These are phyloP conservation scores for Istiophorus platypterus DNA, from an alignment of 2,113 vertebrate species.

Conservation along the genomic window DNA sequence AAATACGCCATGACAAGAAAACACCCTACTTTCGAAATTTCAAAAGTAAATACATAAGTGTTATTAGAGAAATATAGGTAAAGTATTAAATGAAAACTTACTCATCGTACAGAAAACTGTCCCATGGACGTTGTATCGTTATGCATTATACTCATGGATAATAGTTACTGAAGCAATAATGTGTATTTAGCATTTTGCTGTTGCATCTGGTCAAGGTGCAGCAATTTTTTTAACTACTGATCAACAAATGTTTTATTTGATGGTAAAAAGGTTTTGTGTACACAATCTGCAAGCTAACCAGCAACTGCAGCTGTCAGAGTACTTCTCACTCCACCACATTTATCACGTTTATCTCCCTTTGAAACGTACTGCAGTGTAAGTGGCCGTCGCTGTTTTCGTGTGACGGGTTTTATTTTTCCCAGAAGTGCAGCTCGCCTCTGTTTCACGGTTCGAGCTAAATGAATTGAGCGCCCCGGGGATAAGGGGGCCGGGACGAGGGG, in stretches of 20 bases:
- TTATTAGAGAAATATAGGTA: not conserved
- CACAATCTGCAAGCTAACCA: not conserved
- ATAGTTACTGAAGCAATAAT: too few relatives aligned
- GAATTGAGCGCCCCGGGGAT: not conserved
- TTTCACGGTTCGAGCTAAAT: not conserved
- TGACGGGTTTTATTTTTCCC: too few relatives aligned
- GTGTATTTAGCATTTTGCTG: too few relatives aligned
- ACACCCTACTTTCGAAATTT: not conserved
- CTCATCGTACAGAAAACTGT: not conserved
- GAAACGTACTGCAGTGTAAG: not conserved
- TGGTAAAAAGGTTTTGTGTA: too few relatives aligned
- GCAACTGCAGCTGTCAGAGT: not conserved
- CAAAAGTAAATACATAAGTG: not conserved
- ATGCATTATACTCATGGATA: too few relatives aligned
- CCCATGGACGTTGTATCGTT: too few relatives aligned
- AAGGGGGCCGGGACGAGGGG: not conserved
- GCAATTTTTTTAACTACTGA: too few relatives aligned
- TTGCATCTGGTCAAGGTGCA: too few relatives aligned
- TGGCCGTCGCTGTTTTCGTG: too few relatives aligned
- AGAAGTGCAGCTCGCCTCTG: constrained; percentile 3
- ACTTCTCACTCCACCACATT: too few relatives aligned
- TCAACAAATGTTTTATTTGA: not conserved
- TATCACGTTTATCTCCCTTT: too few relatives aligned
- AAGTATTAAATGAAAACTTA: not conserved
- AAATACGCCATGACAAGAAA: not conserved